Conservation (phyloP, 2,888 invertebrate species). For the Perizoma flavofasciatum region DNA sequence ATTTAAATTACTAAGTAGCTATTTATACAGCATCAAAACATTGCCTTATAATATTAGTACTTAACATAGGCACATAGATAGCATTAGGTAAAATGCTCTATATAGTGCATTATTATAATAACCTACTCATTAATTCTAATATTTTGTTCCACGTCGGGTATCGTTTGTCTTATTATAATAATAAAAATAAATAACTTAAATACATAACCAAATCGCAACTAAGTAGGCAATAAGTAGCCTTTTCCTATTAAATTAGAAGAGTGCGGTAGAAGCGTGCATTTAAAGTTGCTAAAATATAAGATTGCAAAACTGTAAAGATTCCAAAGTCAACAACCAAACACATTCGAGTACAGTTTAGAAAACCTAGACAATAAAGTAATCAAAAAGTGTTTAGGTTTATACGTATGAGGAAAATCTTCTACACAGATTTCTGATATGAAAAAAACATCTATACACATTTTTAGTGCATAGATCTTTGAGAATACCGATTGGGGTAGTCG, state of each 20-base stretch:
- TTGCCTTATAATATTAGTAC: too few relatives aligned
- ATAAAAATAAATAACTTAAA: slow-evolving; percentile 4
- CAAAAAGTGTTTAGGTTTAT: not conserved
- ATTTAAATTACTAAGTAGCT: too few relatives aligned
- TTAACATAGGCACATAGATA: not conserved
- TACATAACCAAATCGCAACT: slow-evolving; percentile 11
- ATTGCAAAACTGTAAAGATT: slow-evolving; percentile 17
- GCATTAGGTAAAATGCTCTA: not conserved
- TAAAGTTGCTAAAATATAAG: slow-evolving; percentile 2
- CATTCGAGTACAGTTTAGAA: not conserved
- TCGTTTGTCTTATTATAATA: slow-evolving; percentile 21
- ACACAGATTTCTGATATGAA: too few relatives aligned
- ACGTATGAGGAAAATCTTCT: too few relatives aligned
- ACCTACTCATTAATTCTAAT: slow-evolving; percentile 26
- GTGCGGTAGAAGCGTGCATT: slow-evolving; percentile 20
- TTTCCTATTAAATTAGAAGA: slow-evolving; percentile 7
- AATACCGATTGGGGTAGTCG: too few relatives aligned
- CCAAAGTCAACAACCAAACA: slow-evolving; percentile 11
- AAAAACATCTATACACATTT: too few relatives aligned
- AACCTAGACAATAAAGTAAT: not conserved
- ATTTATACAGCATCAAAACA: too few relatives aligned
- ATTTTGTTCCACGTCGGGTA: slow-evolving; percentile 30
- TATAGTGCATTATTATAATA: slow-evolving; percentile 12
- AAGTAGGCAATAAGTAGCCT: slow-evolving; percentile 6
- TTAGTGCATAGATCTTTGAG: too few relatives aligned